Percentiles rank a stretch among this genome's conserved stretches.
Conservation (phyloP, 2,113 vertebrate species). For the Etheostoma cragini region DNA sequence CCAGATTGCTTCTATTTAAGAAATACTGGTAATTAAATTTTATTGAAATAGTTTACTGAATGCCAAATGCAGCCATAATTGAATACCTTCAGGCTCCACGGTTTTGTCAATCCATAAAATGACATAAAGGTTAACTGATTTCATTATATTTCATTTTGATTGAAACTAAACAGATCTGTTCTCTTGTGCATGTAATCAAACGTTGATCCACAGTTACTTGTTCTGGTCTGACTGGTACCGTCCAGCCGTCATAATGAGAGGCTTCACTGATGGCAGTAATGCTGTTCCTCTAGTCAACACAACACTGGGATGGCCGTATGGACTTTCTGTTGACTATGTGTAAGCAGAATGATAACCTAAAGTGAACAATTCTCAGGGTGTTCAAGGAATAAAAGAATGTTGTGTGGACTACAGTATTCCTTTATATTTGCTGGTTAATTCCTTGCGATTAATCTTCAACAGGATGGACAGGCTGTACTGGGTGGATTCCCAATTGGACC, state of each 20-base stretch:
- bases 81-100: neutral
- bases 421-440: neutral
- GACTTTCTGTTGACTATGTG: constrained; percentile 76
- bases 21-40: neutral
- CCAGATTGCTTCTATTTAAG: too few relatives aligned
- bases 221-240: constrained; percentile 83
- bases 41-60: neutral
- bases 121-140: neutral
- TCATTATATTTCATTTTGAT: neutral
- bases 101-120: neutral
- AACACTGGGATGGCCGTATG: constrained; percentile 77
- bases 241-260: constrained; percentile 78
- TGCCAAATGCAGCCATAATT: neutral
- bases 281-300: constrained; percentile 79
- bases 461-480: constrained; percentile 79
- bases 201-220: constrained; percentile 66
- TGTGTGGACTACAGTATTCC: neutral
- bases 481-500: constrained; percentile 77
- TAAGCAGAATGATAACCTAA: constrained; percentile 42
- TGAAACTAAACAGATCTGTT: neutral
- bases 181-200: neutral
- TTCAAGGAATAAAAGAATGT: neutral
- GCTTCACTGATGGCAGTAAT: constrained; percentile 77
- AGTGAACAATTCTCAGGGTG: neutral
- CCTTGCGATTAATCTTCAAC: constrained; percentile 16